These are phyloP conservation scores for Crematogaster levior DNA, from an alignment of 2,888 invertebrate genomes.

Conservation along the genomic window DNA sequence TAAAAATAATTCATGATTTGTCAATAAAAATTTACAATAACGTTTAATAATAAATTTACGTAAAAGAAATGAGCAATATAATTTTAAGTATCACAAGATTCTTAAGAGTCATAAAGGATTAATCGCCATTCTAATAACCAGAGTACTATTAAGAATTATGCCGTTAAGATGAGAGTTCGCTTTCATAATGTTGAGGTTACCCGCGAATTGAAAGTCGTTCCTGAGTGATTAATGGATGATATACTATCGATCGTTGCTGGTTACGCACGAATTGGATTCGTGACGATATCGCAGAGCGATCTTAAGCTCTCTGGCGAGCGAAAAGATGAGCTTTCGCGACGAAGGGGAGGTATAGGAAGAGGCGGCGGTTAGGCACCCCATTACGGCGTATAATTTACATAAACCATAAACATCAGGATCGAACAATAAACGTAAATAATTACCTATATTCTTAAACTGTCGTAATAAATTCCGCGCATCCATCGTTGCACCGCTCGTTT, in stretches of 20 bases:
- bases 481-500: conserved; percentile 60
- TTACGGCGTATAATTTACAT: conserved; percentile 77
- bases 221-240: conserved; percentile 33
- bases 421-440: conserved; percentile 79
- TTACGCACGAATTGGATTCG: conserved; percentile 44
- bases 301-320: conserved; percentile 30
- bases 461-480: conserved; percentile 76
- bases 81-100: background rate
- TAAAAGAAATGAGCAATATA: background rate
- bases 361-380: conserved; percentile 57
- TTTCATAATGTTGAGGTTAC: conserved; percentile 24
- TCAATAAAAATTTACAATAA: background rate
- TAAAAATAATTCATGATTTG: background rate
- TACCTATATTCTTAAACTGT: conserved; percentile 77
- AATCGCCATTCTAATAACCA: conserved; percentile 25
- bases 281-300: conserved; percentile 36
- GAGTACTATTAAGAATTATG: conserved; percentile 18
- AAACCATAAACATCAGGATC: conserved; percentile 78
- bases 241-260: conserved; percentile 31
- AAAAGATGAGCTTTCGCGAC: conserved; percentile 64
- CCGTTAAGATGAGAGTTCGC: conserved; percentile 2
- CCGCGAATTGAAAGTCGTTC: conserved; percentile 32
- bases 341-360: conserved; percentile 42
- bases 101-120: background rate
- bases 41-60: background rate